Percentiles rank a stretch among this genome's conserved stretches.
Conservation (phyloP, 1,140 invertebrate species). For the Tenebrio molitor region DNA sequence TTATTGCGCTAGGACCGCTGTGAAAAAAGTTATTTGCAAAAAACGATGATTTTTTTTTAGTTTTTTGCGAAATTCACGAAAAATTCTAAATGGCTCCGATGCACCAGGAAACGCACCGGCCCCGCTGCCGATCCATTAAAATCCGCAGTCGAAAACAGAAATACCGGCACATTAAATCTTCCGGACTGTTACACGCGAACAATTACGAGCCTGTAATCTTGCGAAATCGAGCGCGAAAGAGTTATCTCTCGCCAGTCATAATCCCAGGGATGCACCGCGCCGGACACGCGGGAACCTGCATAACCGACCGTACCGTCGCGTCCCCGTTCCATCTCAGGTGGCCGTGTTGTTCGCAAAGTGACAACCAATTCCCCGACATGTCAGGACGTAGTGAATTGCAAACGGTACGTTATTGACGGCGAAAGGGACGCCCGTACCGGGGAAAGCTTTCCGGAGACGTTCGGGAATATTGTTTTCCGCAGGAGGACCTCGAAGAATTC, state of each 20-base stretch:
- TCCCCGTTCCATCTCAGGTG: background rate
- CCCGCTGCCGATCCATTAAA: background rate
- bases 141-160: constrained; percentile 12
- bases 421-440: background rate
- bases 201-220: constrained; percentile 13
- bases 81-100: too few species aligned
- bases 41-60: too few species aligned
- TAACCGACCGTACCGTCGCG: background rate
- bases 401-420: background rate
- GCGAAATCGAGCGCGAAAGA: constrained; percentile 25
- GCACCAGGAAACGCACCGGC: background rate
- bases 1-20: too few species aligned
- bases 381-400: constrained; percentile 10
- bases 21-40: too few species aligned
- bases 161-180: constrained; percentile 3
- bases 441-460: background rate
- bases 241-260: background rate
- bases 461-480: background rate
- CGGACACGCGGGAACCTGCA: too few species aligned
- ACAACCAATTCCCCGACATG: background rate
- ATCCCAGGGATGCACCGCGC: background rate
- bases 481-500: too few species aligned
- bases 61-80: too few species aligned
- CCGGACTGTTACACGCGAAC: constrained; percentile 7
- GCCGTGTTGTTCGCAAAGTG: background rate